A percentile compares a stretch with the other conserved stretches of the same genome.
Evolutionary conservation across 2,888 invertebrate species (phyloP).

Genomic region (Octodonta nipae): DNA sequence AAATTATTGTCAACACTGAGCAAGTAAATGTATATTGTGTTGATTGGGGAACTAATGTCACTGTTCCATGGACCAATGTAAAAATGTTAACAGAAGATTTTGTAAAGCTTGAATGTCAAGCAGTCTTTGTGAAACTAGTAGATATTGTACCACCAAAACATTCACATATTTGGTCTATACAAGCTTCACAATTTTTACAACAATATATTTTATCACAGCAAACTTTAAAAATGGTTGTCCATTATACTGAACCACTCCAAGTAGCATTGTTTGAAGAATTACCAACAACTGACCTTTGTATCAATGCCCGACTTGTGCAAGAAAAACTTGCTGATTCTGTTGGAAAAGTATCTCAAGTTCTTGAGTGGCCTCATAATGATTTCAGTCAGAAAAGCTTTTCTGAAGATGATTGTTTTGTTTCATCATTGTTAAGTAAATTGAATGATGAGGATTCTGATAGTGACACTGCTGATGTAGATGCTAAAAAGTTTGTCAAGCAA

Average conservation of each 20-base stretch:
- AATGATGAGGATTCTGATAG: slow-evolving; percentile 13
- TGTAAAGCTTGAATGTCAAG: slow-evolving; percentile 28
- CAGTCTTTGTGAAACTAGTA: slow-evolving; percentile 32
- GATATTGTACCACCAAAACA: slow-evolving; percentile 36
- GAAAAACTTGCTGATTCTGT: slow-evolving; percentile 38
- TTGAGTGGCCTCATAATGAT: slow-evolving; percentile 33
- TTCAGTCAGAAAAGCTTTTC: too few species aligned
- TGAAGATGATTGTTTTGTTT: slow-evolving; percentile 16
- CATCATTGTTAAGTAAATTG: slow-evolving; percentile 16
- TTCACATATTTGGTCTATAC: slow-evolving; percentile 29
- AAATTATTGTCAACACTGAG: slow-evolving; percentile 32
- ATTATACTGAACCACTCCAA: slow-evolving; percentile 23
- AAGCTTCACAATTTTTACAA: slow-evolving; percentile 30
- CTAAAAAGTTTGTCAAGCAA: slow-evolving; percentile 11
- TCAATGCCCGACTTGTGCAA: slow-evolving; percentile 42
- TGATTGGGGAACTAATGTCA: slow-evolving; percentile 46
- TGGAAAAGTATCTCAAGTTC: slow-evolving; percentile 36
- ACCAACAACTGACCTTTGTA: slow-evolving; percentile 32
- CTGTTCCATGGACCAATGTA: slow-evolving; percentile 39
- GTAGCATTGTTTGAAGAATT: slow-evolving; percentile 34
- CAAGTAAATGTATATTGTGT: slow-evolving; percentile 46
- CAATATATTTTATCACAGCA: slow-evolving; percentile 27
- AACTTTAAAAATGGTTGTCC: slow-evolving; percentile 32
- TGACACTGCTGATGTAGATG: slow-evolving; percentile 17
- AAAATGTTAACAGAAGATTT: slow-evolving; percentile 35